Conservation (phyloP, 2,113 vertebrate species). For the Ammodytes marinus region DNA sequence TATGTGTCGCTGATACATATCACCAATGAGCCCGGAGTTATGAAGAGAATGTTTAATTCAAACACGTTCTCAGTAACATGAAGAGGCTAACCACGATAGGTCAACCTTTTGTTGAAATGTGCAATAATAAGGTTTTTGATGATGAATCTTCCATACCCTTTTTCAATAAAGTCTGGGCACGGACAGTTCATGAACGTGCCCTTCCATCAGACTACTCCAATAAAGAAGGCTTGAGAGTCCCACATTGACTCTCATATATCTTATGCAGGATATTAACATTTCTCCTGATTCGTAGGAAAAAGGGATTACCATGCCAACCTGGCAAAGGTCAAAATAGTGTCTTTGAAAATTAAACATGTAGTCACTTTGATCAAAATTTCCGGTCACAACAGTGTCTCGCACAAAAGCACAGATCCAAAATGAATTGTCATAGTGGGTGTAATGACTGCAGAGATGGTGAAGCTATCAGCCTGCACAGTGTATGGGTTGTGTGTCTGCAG, state of each 20-base stretch:
- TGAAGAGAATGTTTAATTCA: not conserved
- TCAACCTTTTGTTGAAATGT: slow-evolving; percentile 34
- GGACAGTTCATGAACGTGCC: slow-evolving; percentile 1
- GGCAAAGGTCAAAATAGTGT: slow-evolving; percentile 65
- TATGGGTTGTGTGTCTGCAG: slow-evolving; percentile 59
- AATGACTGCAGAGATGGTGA: slow-evolving; percentile 60
- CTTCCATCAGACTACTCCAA: slow-evolving; percentile 29
- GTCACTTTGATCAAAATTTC: slow-evolving; percentile 27
- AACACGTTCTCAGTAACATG: not conserved
- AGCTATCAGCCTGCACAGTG: slow-evolving; percentile 39
- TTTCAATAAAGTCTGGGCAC: slow-evolving; percentile 41
- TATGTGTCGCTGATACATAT: not conserved
- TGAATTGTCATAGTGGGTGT: slow-evolving; percentile 62
- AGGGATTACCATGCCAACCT: slow-evolving; percentile 45
- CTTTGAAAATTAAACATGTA: slow-evolving; percentile 29
- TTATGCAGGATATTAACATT: slow-evolving; percentile 34
- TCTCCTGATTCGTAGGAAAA: slow-evolving; percentile 27
- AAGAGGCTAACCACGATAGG: slow-evolving; percentile 18
- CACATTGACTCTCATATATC: slow-evolving; percentile 32
- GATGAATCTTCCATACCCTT: slow-evolving; percentile 22
- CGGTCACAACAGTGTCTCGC: slow-evolving; percentile 19
- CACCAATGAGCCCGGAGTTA: not conserved
- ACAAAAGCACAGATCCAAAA: slow-evolving; percentile 14
- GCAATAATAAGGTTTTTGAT: not conserved
- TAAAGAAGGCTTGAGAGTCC: slow-evolving; percentile 30